Percentiles rank a stretch among this genome's conserved stretches.
These are phyloP conservation scores for Sebastes vulpes DNA, from an alignment of 2,797 vertebrate genomes.

Conservation along the genomic window DNA sequence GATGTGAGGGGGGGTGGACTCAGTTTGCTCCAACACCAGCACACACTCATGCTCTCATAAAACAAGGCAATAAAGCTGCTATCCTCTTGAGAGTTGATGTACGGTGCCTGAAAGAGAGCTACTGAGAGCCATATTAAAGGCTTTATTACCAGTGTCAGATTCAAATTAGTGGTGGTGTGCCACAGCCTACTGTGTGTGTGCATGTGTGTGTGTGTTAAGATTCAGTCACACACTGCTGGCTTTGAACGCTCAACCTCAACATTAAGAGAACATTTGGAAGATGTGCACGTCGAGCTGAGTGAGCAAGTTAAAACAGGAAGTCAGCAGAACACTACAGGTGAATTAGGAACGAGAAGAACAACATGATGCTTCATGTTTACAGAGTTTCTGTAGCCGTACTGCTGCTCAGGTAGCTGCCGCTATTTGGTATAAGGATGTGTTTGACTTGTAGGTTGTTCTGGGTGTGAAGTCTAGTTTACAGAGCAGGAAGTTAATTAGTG, in stretches of 20 bases:
- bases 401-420: background rate
- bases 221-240: background rate
- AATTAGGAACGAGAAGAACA: background rate
- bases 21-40: constrained; percentile 33
- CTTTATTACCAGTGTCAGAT: constrained; percentile 76
- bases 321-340: constrained; percentile 2
- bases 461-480: background rate
- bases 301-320: constrained; percentile 1
- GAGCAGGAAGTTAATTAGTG: background rate
- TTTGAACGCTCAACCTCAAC: constrained; percentile 1
- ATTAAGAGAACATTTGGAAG: constrained; percentile 17
- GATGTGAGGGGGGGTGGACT: background rate
- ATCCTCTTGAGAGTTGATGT: constrained; percentile 73
- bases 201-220: background rate
- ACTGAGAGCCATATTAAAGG: constrained; percentile 66
- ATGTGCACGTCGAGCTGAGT: constrained; percentile 11
- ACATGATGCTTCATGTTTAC: background rate
- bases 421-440: background rate
- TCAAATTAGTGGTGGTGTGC: constrained; percentile 62
- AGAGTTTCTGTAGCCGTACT: background rate
- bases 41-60: constrained; percentile 56
- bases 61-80: constrained; percentile 71
- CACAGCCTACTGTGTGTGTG: background rate
- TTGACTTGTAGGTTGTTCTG: background rate
- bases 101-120: constrained; percentile 56